Base-by-base conservation (phyloP, 1,140 invertebrate species). In the Dendroctonus valens region DNA sequence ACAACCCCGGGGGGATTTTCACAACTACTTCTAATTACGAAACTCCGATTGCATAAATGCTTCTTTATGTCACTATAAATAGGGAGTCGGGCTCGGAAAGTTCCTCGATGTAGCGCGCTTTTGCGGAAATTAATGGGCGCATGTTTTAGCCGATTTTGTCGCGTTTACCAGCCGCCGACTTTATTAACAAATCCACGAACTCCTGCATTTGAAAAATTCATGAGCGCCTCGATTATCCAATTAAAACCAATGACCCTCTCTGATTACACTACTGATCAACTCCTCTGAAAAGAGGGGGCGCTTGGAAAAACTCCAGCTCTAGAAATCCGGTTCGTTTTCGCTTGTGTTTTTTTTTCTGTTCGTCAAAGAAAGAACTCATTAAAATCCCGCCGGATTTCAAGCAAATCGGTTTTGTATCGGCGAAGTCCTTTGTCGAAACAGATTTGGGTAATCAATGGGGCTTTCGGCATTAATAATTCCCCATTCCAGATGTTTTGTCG, bases 61-160 rank as follows among this genome's bases (percentile, higher is more conserved):
- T 66, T 66, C 64, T 66, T 66, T 66, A 66, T 59, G 64, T 66
- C 64, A 54, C 64, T 53, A 66, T 66, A 66, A 66, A 66, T 66
- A 66, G 38, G 49, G 53, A 9, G 38, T 26, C 39, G 41, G 55
- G 52, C 26, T 3, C 52, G 61, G 61, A 54, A 54, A 55, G 39
- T 41, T 26, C 26, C 26, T 26, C 26, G 26, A 26, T 26, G 26
- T 26, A 26, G 26, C 26, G 26, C 44, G 48, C 50, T 48, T 62
- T 62, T 39, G n/a, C 59, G 38, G 46, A 52, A 62, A 62, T 62
- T 62, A 62, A 62, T 62, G 59, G 41, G 46, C 46, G 59, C 46
- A 15, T 51, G 38, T 52, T 46, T 62, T 62, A 62, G 46, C 54
- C 38, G n/a, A 46, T 46, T 46, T 46, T 46, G 8, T 46, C 42